Evolutionary conservation across 2,113 vertebrate species (phyloP), one percentile per base, ranked within the genome.

Genomic region (Archilochus colubris): DNA sequence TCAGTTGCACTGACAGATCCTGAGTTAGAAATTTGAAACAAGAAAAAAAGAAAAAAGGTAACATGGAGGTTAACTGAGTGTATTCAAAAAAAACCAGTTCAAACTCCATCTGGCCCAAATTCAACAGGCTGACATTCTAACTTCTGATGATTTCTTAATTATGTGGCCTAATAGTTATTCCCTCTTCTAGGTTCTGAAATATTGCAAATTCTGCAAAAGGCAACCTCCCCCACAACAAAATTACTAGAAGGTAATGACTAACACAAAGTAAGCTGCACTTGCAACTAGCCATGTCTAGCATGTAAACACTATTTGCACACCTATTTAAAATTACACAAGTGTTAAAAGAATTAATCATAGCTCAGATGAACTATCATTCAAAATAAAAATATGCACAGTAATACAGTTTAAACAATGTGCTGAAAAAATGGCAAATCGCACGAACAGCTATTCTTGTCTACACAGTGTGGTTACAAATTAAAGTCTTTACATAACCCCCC

Each of bases 401-500:
- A 91, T 61, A 95, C 44, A 73, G 66, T 91, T 95, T 92, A 93
- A 94, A 95, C 91, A 77, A 95, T 43, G 69, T 64, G 85, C 72
- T 53, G 82, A 89, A 96, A 76, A 94, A 95, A 94, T 10, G 38
- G 91, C 76, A 95, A 95, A 93, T 94, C 57, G 8, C 76, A 94
- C 1, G 19, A 94, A 59, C 63, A 94, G 68, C 87, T 91, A 13
- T 48, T 91, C 89, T 72, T 91, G 85, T 67, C 96, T 94, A 62
- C 66, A 86, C 27, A 64, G 91, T 75, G 88, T 86, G 90, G 95
- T 96, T 95, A 96, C 64, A 97, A 96, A 96, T 96, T 91, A 81
- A 96, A 94, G 96, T 95, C 93, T 97, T 96, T 96, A 97, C 95
- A 95, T 94, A 97, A 95, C 94, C 88, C 88, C 89, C 88, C 70